Evolutionary conservation across 2,113 vertebrate species (phyloP).

Genomic region (Syngnathoides biaculeatus): DNA sequence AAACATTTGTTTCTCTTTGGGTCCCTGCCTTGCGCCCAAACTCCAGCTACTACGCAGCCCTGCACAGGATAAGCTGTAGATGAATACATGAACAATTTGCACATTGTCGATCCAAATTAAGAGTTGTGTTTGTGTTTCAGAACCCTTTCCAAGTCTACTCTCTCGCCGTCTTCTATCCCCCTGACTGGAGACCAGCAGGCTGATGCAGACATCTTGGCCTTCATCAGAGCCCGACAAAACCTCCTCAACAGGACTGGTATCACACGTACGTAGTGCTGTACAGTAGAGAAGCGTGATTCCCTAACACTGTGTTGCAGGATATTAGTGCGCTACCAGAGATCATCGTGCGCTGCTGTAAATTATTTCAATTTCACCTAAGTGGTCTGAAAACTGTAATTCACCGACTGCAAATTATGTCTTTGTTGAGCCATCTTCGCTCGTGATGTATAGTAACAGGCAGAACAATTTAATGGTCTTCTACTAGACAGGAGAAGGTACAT

Average conservation of each 20-base stretch:
- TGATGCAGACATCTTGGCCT: slow-evolving; percentile 88
- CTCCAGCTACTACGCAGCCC: neutral
- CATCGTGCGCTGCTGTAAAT: neutral
- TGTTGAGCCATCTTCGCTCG: too few species aligned
- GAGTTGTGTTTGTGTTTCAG: slow-evolving; percentile 65
- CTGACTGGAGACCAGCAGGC: slow-evolving; percentile 85
- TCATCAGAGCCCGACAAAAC: slow-evolving; percentile 84
- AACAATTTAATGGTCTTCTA: too few species aligned
- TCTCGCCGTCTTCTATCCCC: slow-evolving; percentile 71
- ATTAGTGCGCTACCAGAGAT: neutral
- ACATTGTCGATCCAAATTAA: neutral
- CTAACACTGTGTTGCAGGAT: neutral
- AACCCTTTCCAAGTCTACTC: slow-evolving; percentile 32
- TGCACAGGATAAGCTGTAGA: neutral
- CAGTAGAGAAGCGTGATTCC: neutral
- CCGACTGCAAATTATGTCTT: too few species aligned
- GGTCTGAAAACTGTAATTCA: too few species aligned
- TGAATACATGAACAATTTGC: neutral
- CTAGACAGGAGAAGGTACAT: too few species aligned
- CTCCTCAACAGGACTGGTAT: slow-evolving; percentile 82
- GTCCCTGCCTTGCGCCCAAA: too few species aligned
- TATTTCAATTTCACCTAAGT: too few species aligned
- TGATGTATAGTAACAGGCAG: too few species aligned
- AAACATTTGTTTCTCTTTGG: too few species aligned
- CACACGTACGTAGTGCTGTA: neutral